phyloP scores from a whole-genome alignment of 2,888 invertebrate genomes.

The Abrostola triplasia region DNA sequence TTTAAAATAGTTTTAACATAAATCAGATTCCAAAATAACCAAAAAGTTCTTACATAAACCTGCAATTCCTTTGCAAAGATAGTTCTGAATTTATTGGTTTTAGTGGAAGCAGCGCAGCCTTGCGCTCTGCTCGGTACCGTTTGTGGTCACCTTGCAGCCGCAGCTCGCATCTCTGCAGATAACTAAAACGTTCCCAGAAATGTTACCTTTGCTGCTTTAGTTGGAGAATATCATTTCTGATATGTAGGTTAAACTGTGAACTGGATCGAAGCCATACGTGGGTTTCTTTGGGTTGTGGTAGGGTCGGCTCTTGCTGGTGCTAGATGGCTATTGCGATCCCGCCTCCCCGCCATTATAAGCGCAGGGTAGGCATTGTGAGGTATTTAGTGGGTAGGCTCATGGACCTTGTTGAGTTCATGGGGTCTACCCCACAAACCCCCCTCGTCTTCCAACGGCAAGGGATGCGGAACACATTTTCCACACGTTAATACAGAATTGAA shows the following conservation, averaged over 20 bases:
- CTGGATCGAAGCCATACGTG: neutral
- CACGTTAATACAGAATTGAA: too few species aligned
- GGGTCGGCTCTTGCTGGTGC: too few species aligned
- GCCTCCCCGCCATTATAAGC: too few species aligned
- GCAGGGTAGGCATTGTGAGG: too few species aligned
- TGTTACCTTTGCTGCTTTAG: constrained; percentile 37
- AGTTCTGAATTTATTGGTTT: constrained; percentile 58
- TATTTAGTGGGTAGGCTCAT: too few species aligned
- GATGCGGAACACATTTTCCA: too few species aligned
- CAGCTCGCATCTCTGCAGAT: constrained; percentile 37
- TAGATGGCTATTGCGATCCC: too few species aligned
- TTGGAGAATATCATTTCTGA: constrained; percentile 28
- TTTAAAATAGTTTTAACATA: constrained; percentile 28
- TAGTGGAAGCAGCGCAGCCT: constrained; percentile 32
- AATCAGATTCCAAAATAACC: constrained; percentile 28
- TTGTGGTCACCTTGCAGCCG: constrained; percentile 37
- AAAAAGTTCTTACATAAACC: constrained; percentile 22
- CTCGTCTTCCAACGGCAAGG: too few species aligned
- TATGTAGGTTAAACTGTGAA: neutral
- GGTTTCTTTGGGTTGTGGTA: neutral
- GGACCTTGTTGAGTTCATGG: too few species aligned
- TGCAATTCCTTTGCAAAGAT: constrained; percentile 50
- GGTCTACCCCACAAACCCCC: too few species aligned
- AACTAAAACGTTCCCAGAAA: constrained; percentile 30
- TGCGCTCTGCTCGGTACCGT: constrained; percentile 36